These are phyloP conservation scores for Drosophila helvetica DNA, from an alignment of 2,888 invertebrate genomes.

Conservation along the genomic window DNA sequence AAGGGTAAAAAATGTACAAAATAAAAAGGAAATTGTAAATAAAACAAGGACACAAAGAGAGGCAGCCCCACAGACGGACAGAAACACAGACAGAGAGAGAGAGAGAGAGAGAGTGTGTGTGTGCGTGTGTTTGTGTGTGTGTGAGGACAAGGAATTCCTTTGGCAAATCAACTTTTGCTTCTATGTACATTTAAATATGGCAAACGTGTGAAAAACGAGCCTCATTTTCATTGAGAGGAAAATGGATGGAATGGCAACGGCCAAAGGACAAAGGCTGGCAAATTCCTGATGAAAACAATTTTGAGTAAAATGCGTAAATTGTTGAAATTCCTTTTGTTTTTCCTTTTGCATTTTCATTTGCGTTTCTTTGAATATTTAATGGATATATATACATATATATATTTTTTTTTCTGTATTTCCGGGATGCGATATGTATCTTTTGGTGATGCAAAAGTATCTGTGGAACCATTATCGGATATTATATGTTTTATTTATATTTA, in stretches of 20 bases:
- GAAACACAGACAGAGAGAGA: too few relatives aligned
- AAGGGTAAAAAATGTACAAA: slow-evolving; percentile 4
- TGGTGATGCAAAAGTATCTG: background rate
- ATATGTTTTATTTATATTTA: too few relatives aligned
- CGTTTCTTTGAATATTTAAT: background rate
- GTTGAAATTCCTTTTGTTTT: background rate
- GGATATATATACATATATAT: background rate
- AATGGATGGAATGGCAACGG: background rate
- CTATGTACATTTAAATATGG: slow-evolving; percentile 23
- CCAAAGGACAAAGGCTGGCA: background rate
- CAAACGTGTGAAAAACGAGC: slow-evolving; percentile 17
- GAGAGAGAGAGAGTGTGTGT: too few relatives aligned
- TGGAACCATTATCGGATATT: background rate
- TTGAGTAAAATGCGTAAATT: background rate
- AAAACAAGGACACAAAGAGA: slow-evolving; percentile 4
- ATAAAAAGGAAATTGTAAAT: slow-evolving; percentile 26
- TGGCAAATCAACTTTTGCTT: slow-evolving; percentile 25
- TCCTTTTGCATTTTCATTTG: background rate
- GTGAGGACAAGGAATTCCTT: slow-evolving; percentile 25
- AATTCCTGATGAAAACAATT: background rate
- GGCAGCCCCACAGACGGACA: background rate
- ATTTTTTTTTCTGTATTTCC: too few relatives aligned
- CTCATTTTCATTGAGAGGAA: slow-evolving; percentile 14
- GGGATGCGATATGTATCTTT: too few relatives aligned
- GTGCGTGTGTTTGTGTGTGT: too few relatives aligned